A percentile compares a stretch with the other conserved stretches of the same genome.
Evolutionary conservation across 1,140 invertebrate species (phyloP).

Genomic region (Homarus americanus): DNA sequence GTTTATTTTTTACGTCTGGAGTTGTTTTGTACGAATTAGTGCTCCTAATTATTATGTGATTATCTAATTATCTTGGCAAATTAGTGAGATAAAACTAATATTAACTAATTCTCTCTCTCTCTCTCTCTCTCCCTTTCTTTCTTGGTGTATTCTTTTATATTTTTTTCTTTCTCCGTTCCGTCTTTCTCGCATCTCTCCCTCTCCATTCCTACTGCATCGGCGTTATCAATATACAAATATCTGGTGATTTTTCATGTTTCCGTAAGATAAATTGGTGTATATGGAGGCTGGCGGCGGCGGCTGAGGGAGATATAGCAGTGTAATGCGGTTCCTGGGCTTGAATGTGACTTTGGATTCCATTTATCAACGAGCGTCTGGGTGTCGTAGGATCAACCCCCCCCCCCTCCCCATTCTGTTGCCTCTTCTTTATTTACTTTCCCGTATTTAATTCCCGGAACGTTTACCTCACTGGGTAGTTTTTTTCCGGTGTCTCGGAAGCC

Average conservation of each 20-base stretch:
- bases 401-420: no score
- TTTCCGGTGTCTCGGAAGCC: background rate
- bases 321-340: background rate
- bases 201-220: no score
- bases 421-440: background rate
- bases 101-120: background rate
- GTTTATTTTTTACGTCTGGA: background rate
- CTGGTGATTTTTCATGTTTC: no score
- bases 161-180: no score
- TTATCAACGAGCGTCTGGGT: conserved; percentile 1
- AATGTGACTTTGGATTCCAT: conserved; percentile 8
- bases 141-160: no score
- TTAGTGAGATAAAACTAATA: background rate
- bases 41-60: background rate
- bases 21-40: background rate
- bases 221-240: no score
- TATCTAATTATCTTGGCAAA: background rate
- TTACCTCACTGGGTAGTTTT: background rate
- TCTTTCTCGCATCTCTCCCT: no score
- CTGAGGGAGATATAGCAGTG: background rate
- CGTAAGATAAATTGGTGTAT: background rate
- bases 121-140: background rate
- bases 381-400: conserved; percentile 4
- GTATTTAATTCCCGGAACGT: background rate
- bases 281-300: background rate